These are phyloP conservation scores for Schlechtendalia chinensis DNA, from an alignment of 1,140 invertebrate genomes.

Conservation along the genomic window DNA sequence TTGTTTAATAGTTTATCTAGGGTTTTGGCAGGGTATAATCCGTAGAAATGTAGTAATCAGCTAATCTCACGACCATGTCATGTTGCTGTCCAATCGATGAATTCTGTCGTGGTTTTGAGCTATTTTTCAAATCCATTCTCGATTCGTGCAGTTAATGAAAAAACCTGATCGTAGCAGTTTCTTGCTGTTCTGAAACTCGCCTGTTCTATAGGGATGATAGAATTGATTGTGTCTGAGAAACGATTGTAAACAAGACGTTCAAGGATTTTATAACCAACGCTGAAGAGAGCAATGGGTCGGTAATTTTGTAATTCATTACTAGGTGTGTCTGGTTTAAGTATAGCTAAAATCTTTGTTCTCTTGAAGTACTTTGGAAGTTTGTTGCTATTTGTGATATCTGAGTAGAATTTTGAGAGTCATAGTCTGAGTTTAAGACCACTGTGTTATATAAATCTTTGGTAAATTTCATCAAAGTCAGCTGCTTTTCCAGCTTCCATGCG, in stretches of 20 bases:
- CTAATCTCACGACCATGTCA: conserved; percentile 43
- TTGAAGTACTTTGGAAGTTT: too few species aligned
- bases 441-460: too few species aligned
- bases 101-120: conserved; percentile 38
- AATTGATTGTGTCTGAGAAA: conserved; percentile 2
- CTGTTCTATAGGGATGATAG: conserved; percentile 11
- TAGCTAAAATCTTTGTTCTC: too few species aligned
- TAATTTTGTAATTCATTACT: conserved; percentile 24
- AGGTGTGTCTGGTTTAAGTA: too few species aligned
- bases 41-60: conserved; percentile 4
- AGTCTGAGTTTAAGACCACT: too few species aligned
- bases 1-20: conserved; percentile 36
- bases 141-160: conserved; percentile 9
- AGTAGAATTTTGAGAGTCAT: too few species aligned
- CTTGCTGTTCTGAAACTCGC: conserved; percentile 26
- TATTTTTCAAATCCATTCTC: conserved; percentile 40
- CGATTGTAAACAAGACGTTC: conserved; percentile 28
- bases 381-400: too few species aligned
- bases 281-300: conserved; percentile 19
- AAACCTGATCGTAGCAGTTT: background rate
- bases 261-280: conserved; percentile 2
- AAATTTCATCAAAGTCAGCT: too few species aligned
- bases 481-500: too few species aligned
- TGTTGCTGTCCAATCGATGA: conserved; percentile 34
- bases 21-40: conserved; percentile 15